phyloP scores from a whole-genome alignment of 2,797 vertebrate genomes.

The Scolopax rusticola region DNA sequence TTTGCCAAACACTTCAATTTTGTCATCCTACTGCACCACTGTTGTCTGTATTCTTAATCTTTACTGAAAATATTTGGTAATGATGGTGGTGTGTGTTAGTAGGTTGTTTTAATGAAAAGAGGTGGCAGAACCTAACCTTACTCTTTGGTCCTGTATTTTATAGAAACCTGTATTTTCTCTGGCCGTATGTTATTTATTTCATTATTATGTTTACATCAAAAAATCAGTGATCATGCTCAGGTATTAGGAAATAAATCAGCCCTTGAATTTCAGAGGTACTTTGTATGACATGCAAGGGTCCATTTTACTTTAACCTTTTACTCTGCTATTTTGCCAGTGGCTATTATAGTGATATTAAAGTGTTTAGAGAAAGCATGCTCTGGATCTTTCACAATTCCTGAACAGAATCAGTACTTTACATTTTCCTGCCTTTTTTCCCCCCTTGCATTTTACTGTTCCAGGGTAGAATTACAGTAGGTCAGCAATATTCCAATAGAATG shows the following conservation, averaged over 20 bases:
- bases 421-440: background rate
- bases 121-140: background rate
- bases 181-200: conserved; percentile 7
- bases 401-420: background rate
- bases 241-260: conserved; percentile 46
- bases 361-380: conserved; percentile 2
- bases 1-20: conserved; percentile 1
- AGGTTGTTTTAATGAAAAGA: background rate
- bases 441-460: background rate
- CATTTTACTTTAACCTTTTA: conserved; percentile 16
- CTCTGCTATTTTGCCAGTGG: conserved; percentile 13
- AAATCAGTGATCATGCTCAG: background rate
- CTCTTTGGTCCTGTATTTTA: background rate
- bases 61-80: background rate
- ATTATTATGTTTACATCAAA: conserved; percentile 40
- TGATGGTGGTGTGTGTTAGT: background rate
- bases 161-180: conserved; percentile 9
- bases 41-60: background rate
- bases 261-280: conserved; percentile 14
- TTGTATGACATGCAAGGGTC: background rate
- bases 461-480: conserved; percentile 5
- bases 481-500: background rate
- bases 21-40: background rate
- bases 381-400: background rate
- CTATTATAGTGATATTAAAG: background rate